A percentile compares a stretch with the other conserved stretches of the same genome.
phyloP scores from a whole-genome alignment of 2,113 vertebrate species.

The Oxyura jamaicensis region DNA sequence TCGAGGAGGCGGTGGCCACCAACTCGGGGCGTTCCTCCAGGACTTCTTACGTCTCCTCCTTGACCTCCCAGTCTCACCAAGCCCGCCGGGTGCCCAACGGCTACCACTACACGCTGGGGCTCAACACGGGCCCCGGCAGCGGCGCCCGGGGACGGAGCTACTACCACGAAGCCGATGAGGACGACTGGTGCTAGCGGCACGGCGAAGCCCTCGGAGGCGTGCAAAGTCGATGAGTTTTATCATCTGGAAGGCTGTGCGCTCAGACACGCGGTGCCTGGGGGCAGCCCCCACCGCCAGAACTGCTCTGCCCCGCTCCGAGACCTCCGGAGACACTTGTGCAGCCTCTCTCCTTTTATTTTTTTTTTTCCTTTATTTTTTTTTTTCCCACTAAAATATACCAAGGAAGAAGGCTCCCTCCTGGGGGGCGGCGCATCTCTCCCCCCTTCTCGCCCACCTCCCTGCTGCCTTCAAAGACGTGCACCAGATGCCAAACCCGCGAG shows the following conservation, averaged over 20 bases:
- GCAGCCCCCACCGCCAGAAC: neutral
- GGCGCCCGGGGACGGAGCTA: slow-evolving; percentile 80
- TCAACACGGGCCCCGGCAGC: slow-evolving; percentile 74
- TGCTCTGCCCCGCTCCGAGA: neutral
- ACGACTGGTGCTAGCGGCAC: slow-evolving; percentile 93
- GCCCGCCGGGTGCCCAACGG: slow-evolving; percentile 88
- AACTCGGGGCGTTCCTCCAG: slow-evolving; percentile 83
- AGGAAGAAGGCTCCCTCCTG: slow-evolving; percentile 33
- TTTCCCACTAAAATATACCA: neutral
- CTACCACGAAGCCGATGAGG: slow-evolving; percentile 87
- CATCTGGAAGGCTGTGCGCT: slow-evolving; percentile 80
- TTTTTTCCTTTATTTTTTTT: neutral
- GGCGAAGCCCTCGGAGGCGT: slow-evolving; percentile 46
- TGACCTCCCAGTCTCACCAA: slow-evolving; percentile 85
- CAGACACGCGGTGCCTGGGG: neutral
- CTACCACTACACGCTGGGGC: slow-evolving; percentile 87
- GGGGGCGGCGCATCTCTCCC: neutral
- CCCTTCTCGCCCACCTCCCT: neutral
- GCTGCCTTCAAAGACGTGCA: slow-evolving; percentile 6
- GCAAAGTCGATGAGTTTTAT: slow-evolving; percentile 92
- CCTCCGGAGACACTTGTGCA: neutral
- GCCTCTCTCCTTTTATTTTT: neutral
- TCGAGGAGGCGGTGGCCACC: slow-evolving; percentile 89
- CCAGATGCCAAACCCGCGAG: neutral
- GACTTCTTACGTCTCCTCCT: slow-evolving; percentile 84